Evolutionary conservation across 2,888 invertebrate species (phyloP), one percentile per base, ranked within the genome.

Genomic region (Lagria hirta): DNA sequence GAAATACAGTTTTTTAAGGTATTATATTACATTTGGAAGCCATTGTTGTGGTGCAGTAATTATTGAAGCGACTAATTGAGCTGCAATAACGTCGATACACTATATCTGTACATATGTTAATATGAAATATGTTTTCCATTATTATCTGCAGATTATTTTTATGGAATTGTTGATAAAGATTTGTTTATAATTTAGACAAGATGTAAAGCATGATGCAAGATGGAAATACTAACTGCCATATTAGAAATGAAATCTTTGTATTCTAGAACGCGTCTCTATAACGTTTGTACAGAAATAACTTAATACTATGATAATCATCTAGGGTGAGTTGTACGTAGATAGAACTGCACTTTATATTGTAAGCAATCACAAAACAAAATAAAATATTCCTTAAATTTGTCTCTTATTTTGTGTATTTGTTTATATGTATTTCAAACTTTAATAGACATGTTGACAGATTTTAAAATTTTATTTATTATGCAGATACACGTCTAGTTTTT

Each of bases 331-430:
- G 46, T 51, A 46, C 29, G 47, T 43, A 51, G 49, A 41, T 53
- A 53, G 53, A 37, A 46, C 43, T 52, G 56, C 56, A 56, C 56
- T 54, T 51, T 56, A 52, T 54, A 56, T 51, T 54, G 56, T 56
- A 56, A 52, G 56, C 56, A 50, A 53, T 55, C 55, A 55, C 53
- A 43, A 48, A 49, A 51, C 35, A 48, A 46, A 48, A 51, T 51
- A 50, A 53, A 51, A 42, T 47, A 49, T 50, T 55, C 44, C 47
- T 40, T 42, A 43, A 38, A 44, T 29, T 32, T 13, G 22, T 30
- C 14, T 11, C 3, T 5, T 13, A 4, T 14, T 4, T 10, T 12
- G 11, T 4, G 5, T 27, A 12, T 12, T 27, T 11, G 10, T 27
- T 3, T 6, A 13, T 11, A 8, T 14, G 10, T 4, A n/a, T n/a